These are phyloP conservation scores for Platygyra sinensis DNA, from an alignment of 64 coral and sea anemone species.

Conservation along the genomic window DNA sequence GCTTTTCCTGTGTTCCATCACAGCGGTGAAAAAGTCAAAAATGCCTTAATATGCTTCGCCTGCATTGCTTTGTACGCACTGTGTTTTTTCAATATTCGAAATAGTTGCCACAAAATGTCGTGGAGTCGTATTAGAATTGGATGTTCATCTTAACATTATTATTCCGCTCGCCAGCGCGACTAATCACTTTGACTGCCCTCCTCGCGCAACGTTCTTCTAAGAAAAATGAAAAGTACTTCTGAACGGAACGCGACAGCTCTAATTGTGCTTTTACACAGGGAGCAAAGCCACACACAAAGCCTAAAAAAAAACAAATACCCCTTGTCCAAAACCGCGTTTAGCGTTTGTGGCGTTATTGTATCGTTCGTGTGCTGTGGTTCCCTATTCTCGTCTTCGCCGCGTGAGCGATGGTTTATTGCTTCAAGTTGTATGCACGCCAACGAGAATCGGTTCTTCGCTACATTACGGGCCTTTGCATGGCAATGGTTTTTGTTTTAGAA, in stretches of 20 bases:
- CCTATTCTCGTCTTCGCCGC: neutral
- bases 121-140: conserved; percentile 10
- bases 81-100: conserved; percentile 22
- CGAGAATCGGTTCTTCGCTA: conserved; percentile 6
- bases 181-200: neutral
- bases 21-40: conserved; percentile 10
- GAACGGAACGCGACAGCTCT: neutral
- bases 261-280: neutral
- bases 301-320: conserved; percentile 4
- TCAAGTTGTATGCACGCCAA: neutral
- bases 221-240: neutral
- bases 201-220: neutral
- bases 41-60: neutral
- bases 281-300: neutral
- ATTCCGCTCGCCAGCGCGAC: neutral
- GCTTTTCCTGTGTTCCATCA: conserved; percentile 8
- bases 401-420: conserved; percentile 10
- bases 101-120: neutral
- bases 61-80: conserved; percentile 9
- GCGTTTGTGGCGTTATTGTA: neutral
- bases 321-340: neutral
- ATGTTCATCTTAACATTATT: neutral
- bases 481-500: neutral
- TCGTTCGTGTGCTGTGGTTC: neutral
- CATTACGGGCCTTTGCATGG: neutral